Conservation (phyloP, 2,888 invertebrate species). For the Ptychoptera contaminata region DNA sequence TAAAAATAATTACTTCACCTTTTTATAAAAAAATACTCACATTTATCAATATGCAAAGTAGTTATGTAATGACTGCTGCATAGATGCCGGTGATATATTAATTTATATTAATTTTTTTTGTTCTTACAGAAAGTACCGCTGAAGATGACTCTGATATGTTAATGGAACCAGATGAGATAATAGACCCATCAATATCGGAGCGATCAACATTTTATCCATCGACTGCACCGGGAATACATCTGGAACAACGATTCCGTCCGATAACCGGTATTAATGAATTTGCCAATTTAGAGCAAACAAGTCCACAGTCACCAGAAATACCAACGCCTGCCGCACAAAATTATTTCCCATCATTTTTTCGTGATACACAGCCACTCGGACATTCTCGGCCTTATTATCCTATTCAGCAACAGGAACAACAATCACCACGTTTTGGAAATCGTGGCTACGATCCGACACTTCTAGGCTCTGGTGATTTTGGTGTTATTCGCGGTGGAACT, state of each 20-base stretch:
- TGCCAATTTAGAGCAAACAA: neutral
- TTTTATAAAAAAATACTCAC: too few relatives aligned
- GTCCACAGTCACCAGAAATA: neutral
- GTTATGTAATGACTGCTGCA: too few relatives aligned
- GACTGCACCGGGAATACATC: slow-evolving; percentile 1
- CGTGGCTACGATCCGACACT: slow-evolving; percentile 43
- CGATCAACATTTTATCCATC: slow-evolving; percentile 13
- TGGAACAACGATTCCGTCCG: neutral
- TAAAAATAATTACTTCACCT: too few relatives aligned
- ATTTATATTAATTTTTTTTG: slow-evolving; percentile 3
- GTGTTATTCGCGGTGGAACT: slow-evolving; percentile 72
- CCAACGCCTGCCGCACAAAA: slow-evolving; percentile 40
- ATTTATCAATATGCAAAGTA: too few relatives aligned
- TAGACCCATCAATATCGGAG: slow-evolving; percentile 19
- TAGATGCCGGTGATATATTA: too few relatives aligned
- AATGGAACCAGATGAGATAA: slow-evolving; percentile 30
- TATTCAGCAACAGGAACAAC: slow-evolving; percentile 38
- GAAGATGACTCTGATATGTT: slow-evolving; percentile 31
- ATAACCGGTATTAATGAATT: neutral
- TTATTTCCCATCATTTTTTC: slow-evolving; percentile 65
- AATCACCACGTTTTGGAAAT: slow-evolving; percentile 37
- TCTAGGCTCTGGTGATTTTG: slow-evolving; percentile 72
- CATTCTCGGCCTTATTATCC: slow-evolving; percentile 44
- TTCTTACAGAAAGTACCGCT: slow-evolving; percentile 21
- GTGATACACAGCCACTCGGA: slow-evolving; percentile 39